These are phyloP conservation scores for Diploptera punctata DNA, from an alignment of 2,888 invertebrate species.

Conservation along the genomic window DNA sequence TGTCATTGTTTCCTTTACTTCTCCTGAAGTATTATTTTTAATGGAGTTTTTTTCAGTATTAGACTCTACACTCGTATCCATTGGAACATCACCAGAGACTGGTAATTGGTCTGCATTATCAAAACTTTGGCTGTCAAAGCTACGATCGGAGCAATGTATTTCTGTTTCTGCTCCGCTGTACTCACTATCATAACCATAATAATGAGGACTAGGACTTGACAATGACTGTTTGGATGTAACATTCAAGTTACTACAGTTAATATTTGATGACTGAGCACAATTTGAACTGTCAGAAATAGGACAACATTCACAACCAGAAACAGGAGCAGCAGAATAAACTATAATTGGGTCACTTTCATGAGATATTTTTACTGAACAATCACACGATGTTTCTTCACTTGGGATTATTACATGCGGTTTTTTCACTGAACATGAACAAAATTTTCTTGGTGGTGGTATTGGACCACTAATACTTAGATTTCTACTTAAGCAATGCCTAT, in stretches of 20 bases:
- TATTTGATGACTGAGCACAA: background rate
- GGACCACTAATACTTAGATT: background rate
- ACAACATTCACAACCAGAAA: background rate
- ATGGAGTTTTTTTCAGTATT: background rate
- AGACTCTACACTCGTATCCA: background rate
- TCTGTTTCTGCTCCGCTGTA: conserved; percentile 61
- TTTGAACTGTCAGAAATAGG: background rate
- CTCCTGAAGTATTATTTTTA: background rate
- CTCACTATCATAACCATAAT: conserved; percentile 63
- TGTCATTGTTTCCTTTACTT: background rate
- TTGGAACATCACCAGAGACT: background rate
- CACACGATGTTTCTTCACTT: too few species aligned
- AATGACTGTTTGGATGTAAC: background rate
- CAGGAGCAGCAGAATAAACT: background rate
- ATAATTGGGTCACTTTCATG: background rate
- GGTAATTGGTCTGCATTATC: conserved; percentile 35
- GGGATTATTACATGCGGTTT: too few species aligned
- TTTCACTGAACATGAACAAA: background rate
- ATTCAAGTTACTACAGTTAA: background rate
- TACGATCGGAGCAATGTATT: conserved; percentile 55
- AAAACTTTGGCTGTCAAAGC: conserved; percentile 51
- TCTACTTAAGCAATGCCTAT: background rate
- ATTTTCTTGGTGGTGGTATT: background rate
- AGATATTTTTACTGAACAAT: too few species aligned
- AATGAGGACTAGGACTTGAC: conserved; percentile 47